Evolutionary conservation across 2,888 invertebrate species (phyloP), one percentile per base, ranked within the genome.

Genomic region (Apodemia hepburni): DNA sequence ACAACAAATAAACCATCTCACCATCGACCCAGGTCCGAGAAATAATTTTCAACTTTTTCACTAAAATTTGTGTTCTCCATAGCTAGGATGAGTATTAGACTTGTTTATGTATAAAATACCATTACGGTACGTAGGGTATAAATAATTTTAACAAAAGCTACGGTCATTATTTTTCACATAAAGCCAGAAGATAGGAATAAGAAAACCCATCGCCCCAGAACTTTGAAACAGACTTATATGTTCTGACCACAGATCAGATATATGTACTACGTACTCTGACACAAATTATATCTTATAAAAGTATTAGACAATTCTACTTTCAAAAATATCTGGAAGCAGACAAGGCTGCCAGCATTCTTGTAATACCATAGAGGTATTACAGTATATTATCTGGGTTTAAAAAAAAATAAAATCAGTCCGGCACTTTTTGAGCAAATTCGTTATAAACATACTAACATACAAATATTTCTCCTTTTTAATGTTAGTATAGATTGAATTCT

Each of bases 11-110:
- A 47, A 15, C 45, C n/a, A 47, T 47, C 92, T 87, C 89, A 93
- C 95, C 95, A 95, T 92, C 94, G 94, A 85, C 94, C 94, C 65
- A 95, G 87, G 78, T 95, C 94, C 64, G 93, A 93, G 77, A 95
- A 90, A 82, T 94, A 94, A 75, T 88, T 84, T 76, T 94, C 94
- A 70, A 94, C 87, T 92, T 93, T 94, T 80, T 94, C 93, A 87
- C 94, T 94, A 80, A 94, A 92, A 79, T 92, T 94, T 63, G 77
- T 70, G 70, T 79, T 80, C 75, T 90, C 91, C 90, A 90, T 90
- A 60, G 64, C 71, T 61, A 54, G 45, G 61, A 29, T 29, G 15
- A 57, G 11, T 29, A 57, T 29, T 6, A 15, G 18, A 15, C 0
- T 15, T 2, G 29, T 45, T n/a, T 61, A 60, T 59, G 27, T 65